phyloP scores from a whole-genome alignment of 2,113 vertebrate genomes.

The Ceuthmochares aereus region DNA sequence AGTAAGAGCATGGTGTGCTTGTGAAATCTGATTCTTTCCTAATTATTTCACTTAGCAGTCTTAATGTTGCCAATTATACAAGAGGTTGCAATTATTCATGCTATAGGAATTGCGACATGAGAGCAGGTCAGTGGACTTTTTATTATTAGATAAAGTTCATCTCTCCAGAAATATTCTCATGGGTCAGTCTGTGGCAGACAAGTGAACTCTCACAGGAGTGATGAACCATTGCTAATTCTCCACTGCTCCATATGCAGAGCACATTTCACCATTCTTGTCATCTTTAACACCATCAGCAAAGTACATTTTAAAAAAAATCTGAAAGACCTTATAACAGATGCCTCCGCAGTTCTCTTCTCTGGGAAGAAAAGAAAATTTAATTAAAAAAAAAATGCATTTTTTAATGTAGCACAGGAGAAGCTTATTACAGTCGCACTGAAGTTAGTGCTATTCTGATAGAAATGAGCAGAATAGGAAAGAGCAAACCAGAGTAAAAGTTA shows the following conservation, averaged over 20 bases:
- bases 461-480: neutral
- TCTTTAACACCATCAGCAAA: neutral
- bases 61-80: constrained; percentile 59
- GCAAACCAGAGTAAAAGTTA: neutral
- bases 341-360: neutral
- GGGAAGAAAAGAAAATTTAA: neutral
- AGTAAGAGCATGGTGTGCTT: neutral
- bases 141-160: constrained; percentile 60
- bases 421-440: neutral
- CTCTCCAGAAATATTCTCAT: constrained; percentile 49
- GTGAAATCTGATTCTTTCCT: neutral
- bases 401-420: neutral
- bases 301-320: neutral
- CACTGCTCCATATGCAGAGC: neutral
- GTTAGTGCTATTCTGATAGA: neutral
- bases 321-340: neutral
- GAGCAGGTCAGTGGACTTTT: constrained; percentile 53
- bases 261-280: neutral
- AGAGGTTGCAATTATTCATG: constrained; percentile 42
- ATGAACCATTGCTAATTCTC: constrained; percentile 21
- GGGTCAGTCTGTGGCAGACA: neutral
- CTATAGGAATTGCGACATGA: constrained; percentile 27
- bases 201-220: constrained; percentile 36
- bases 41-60: constrained; percentile 52
- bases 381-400: neutral